phyloP scores from a whole-genome alignment of 2,797 vertebrate species.

The Microctenopoma stevenorrisi region DNA sequence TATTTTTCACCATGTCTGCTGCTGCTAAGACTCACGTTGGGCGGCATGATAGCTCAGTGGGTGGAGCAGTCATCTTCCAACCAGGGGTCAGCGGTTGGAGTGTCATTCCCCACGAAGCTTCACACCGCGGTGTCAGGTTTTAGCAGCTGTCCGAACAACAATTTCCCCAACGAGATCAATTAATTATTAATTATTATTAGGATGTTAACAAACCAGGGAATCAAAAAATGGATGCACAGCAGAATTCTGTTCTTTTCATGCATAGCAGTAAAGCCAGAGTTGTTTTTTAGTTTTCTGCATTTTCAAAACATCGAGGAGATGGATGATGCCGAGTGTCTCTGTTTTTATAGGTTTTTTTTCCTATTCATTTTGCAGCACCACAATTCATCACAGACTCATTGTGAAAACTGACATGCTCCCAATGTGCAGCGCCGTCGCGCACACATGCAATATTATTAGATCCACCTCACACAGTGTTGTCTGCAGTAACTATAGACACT shows the following conservation, averaged over 20 bases:
- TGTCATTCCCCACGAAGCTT: too few relatives aligned
- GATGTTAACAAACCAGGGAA: background rate
- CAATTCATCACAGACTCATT: background rate
- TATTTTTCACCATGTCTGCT: too few relatives aligned
- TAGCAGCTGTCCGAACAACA: too few relatives aligned
- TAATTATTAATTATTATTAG: too few relatives aligned
- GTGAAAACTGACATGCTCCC: background rate
- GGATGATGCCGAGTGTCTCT: conserved; percentile 4
- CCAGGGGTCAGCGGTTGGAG: too few relatives aligned
- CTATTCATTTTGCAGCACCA: background rate
- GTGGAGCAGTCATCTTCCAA: too few relatives aligned
- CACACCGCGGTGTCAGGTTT: too few relatives aligned
- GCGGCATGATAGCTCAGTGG: too few relatives aligned
- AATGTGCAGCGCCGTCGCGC: background rate
- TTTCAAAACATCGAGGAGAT: conserved; percentile 1
- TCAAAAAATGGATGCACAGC: too few relatives aligned
- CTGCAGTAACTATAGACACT: background rate
- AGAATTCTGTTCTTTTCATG: background rate
- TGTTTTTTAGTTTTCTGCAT: conserved; percentile 3
- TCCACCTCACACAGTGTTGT: background rate
- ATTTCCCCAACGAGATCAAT: too few relatives aligned
- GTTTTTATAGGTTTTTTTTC: background rate
- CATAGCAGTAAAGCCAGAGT: background rate
- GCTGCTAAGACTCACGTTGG: too few relatives aligned
- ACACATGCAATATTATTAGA: background rate